Percentiles rank a stretch among this genome's conserved stretches.
Evolutionary conservation across 2,888 invertebrate species (phyloP).

Genomic region (Drosophila merina): DNA sequence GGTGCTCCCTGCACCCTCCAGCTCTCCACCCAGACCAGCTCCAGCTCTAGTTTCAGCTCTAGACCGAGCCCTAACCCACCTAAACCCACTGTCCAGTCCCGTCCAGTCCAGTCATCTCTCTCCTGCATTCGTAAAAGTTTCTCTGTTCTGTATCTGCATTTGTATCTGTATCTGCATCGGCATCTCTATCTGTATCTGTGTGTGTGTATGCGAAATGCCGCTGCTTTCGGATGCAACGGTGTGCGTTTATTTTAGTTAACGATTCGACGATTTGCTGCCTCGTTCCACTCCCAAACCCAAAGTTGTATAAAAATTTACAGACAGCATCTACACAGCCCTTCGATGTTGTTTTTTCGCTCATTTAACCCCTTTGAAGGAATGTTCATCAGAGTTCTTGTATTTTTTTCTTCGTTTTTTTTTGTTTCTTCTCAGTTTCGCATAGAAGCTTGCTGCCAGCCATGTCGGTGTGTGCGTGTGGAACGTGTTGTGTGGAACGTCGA

Average conservation of each 20-base stretch:
- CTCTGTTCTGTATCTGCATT: conserved; percentile 24
- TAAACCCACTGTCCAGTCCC: conserved; percentile 30
- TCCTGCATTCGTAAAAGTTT: conserved; percentile 24
- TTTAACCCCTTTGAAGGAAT: conserved; percentile 76
- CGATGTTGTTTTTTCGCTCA: conserved; percentile 53
- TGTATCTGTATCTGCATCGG: conserved; percentile 15
- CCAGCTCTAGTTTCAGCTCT: neutral
- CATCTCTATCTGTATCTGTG: conserved; percentile 6
- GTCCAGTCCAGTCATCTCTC: conserved; percentile 27
- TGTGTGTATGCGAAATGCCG: conserved; percentile 3
- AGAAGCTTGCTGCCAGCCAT: conserved; percentile 41
- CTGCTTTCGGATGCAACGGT: conserved; percentile 47
- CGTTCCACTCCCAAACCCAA: conserved; percentile 21
- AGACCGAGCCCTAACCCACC: neutral
- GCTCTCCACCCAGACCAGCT: neutral
- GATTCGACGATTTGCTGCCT: conserved; percentile 43
- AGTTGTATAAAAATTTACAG: conserved; percentile 53
- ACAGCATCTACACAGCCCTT: conserved; percentile 43
- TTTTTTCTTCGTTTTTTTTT: conserved; percentile 31
- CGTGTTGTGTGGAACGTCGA: conserved; percentile 82
- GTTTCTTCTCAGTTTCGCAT: conserved; percentile 35
- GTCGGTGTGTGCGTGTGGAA: conserved; percentile 71
- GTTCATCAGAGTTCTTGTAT: conserved; percentile 51
- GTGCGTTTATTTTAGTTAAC: conserved; percentile 59
- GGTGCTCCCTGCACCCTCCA: conserved; percentile 6